Evolutionary conservation across 2,113 vertebrate species (phyloP), one percentile per base, ranked within the genome.

Genomic region (Erythrocebus patas): DNA sequence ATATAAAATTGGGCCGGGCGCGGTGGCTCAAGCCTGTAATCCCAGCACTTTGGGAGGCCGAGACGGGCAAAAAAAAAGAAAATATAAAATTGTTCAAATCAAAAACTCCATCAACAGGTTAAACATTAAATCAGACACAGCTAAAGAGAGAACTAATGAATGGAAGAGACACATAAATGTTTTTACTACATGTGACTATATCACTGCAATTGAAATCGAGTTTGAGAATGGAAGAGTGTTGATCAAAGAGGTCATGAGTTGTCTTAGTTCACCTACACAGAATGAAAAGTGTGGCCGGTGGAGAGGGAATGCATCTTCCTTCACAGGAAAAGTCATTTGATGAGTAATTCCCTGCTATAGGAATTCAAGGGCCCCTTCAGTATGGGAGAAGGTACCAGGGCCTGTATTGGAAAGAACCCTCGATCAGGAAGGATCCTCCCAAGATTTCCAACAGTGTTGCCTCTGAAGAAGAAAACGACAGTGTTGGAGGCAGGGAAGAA

Each of bases 71-170:
- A 38, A 38, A 38, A 38, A 92, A 91, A 84, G 68, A 93, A 84
- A 87, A 80, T 8, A 89, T 43, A 96, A 88, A 91, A 91, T 32
- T 40, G 16, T 80, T 95, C 59, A 95, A 93, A 95, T 89, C 0
- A 68, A 86, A 86, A 96, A 87, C 2, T 59, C n/a, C 17, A 97
- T 40, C 23, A 83, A 38, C 8, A 87, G 16, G 25, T 61, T 78
- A 81, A 96, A 91, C 27, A 87, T 38, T 57, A 90, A 96, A 48
- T 94, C 61, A 81, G 75, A 94, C 9, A 83, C 20, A 82, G 89
- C 52, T 93, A 70, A 76, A 92, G 80, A 92, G 25, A 82, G 59
- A 83, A 91, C 59, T 55, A 55, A 17, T 11, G 16, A 82, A 59
- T 64, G 40, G 72, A 91, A 57, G 20, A 55, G 32, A 73, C 6